These are phyloP conservation scores for Phrynocephalus versicolor DNA, from an alignment of 2,113 vertebrate species.

Conservation along the genomic window DNA sequence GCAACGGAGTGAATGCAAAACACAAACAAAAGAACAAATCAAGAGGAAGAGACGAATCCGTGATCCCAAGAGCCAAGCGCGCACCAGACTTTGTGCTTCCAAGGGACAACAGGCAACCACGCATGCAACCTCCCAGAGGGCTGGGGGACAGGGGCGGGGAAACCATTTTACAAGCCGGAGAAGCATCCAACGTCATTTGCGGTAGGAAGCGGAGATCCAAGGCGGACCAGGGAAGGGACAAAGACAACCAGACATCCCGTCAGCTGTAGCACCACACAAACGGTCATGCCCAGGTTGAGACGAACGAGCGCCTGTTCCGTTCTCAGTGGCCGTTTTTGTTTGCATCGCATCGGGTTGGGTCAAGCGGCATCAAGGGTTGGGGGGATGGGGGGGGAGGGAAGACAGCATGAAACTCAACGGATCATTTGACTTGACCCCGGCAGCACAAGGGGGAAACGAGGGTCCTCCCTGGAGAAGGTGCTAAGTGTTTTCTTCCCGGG, in stretches of 20 bases:
- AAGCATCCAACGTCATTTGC: neutral
- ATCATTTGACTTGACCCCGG: neutral
- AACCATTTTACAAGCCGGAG: neutral
- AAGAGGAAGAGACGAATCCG: neutral
- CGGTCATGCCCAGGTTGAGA: conserved; percentile 21
- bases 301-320: conserved; percentile 43
- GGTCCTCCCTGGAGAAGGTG: no score
- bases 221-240: no score
- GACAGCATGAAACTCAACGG: neutral
- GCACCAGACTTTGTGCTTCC: neutral
- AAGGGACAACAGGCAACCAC: neutral
- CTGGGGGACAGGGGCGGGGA: no score
- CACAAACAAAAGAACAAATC: no score
- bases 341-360: conserved; percentile 79
- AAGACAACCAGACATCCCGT: neutral
- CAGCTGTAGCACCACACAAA: no score
- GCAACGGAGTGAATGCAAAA: conserved; percentile 51
- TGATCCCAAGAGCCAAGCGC: neutral
- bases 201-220: neutral
- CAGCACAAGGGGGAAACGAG: neutral
- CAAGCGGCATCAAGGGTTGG: conserved; percentile 22
- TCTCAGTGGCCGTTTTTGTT: conserved; percentile 61
- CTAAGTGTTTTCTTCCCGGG: conserved; percentile 17
- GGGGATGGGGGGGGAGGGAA: neutral
- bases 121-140: no score